Conservation (phyloP, 2,797 vertebrate species). For the Hemibagrus guttatus region DNA sequence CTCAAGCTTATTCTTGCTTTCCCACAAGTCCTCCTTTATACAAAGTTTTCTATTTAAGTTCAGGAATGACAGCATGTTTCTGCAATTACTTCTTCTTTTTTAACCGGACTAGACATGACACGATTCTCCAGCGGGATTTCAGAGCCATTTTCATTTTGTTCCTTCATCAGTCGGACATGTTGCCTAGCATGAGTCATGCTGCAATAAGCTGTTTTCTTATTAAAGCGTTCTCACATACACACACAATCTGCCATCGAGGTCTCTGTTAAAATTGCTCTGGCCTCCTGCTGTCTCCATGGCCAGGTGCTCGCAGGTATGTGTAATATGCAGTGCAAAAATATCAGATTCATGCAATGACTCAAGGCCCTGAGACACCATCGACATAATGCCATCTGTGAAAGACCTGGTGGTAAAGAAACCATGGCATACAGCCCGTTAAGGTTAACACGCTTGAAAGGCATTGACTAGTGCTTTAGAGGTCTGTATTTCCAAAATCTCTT, state of each 20-base stretch:
- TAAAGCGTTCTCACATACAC: not conserved
- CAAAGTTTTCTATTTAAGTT: constrained; percentile 26
- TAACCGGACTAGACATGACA: constrained; percentile 22
- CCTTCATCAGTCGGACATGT: constrained; percentile 44
- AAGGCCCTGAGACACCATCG: not conserved
- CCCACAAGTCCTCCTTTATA: constrained; percentile 3
- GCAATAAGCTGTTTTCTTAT: constrained; percentile 44
- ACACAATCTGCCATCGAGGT: constrained; percentile 29
- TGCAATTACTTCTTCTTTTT: not conserved
- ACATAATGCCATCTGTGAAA: constrained; percentile 28
- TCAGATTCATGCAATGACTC: constrained; percentile 13
- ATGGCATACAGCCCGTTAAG: not conserved
- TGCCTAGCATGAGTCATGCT: constrained; percentile 43
- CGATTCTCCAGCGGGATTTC: constrained; percentile 38
- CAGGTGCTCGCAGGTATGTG: constrained; percentile 45
- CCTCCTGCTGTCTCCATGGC: constrained; percentile 25
- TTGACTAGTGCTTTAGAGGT: not conserved
- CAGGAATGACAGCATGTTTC: not conserved
- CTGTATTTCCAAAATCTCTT: not conserved
- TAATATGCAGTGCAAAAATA: constrained; percentile 38
- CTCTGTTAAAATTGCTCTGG: constrained; percentile 41
- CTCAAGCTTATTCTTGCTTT: constrained; percentile 10
- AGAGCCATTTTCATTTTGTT: constrained; percentile 40
- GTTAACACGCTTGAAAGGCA: not conserved
- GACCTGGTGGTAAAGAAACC: not conserved